These are phyloP conservation scores for Coptodon bakossiorum DNA, from an alignment of 2,113 vertebrate species.

Conservation along the genomic window DNA sequence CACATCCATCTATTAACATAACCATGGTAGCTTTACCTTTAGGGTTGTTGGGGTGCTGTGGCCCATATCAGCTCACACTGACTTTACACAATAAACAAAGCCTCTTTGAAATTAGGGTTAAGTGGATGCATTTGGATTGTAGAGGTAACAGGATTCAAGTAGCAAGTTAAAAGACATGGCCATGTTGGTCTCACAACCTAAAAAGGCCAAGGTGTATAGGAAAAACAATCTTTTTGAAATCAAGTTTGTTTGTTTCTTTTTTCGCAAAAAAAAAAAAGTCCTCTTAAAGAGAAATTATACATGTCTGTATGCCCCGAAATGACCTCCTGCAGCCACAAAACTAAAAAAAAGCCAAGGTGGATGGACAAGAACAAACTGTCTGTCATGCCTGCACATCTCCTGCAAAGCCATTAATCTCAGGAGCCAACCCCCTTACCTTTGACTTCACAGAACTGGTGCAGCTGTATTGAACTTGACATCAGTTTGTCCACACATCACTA, in stretches of 20 bases:
- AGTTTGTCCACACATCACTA: not conserved
- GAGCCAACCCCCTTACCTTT: not conserved
- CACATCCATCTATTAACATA: not conserved
- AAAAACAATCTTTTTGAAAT: not conserved
- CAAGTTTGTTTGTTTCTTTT: not conserved
- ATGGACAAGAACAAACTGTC: not conserved
- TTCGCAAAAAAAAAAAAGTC: not conserved
- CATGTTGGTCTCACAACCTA: not conserved
- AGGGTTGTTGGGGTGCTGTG: not conserved
- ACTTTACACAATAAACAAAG: not conserved
- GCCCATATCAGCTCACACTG: not conserved
- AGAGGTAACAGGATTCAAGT: not conserved
- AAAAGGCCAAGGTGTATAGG: not conserved
- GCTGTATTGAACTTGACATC: conserved; percentile 7
- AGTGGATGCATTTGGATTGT: not conserved
- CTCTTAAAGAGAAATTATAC: not conserved
- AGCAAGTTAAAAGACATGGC: not conserved
- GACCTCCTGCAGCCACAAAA: conserved; percentile 17
- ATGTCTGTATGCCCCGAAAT: not conserved
- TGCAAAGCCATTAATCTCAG: conserved; percentile 37
- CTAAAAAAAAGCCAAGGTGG: conserved; percentile 19
- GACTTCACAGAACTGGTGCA: conserved; percentile 5
- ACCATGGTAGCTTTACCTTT: not conserved
- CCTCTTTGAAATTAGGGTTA: not conserved
- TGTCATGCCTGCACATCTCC: conserved; percentile 42